phyloP scores from a whole-genome alignment of 2,797 vertebrate genomes.

The Poeciliopsis infans region DNA sequence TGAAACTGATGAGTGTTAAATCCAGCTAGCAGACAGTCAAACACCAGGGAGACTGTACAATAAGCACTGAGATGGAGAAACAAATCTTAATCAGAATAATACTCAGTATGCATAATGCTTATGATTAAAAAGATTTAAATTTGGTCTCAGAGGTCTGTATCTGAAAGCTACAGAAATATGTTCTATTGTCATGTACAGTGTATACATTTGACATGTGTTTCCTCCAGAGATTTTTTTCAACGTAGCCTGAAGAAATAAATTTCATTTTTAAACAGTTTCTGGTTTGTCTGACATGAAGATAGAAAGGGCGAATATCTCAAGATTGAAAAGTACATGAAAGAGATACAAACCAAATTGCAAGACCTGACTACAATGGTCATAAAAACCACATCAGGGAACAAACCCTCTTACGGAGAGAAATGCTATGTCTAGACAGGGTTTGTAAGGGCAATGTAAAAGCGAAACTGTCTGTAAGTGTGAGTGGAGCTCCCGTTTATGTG shows the following conservation, averaged over 20 bases:
- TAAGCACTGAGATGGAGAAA: background rate
- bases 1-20: background rate
- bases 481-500: conserved; percentile 9
- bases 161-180: background rate
- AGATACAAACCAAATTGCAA: conserved; percentile 30
- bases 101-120: background rate
- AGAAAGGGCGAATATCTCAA: background rate
- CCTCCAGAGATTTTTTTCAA: background rate
- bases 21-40: background rate
- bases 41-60: background rate
- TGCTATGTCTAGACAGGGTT: conserved; percentile 7
- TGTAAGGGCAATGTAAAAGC: conserved; percentile 17
- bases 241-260: background rate
- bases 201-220: background rate
- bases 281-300: background rate
- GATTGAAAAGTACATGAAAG: background rate
- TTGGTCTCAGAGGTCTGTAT: background rate
- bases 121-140: background rate
- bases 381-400: conserved; percentile 38
- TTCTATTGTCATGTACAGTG: background rate
- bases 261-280: background rate
- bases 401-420: conserved; percentile 5
- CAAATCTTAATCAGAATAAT: background rate
- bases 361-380: conserved; percentile 38
- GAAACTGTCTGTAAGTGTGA: conserved; percentile 13